Evolutionary conservation across 2,113 vertebrate species (phyloP).

Genomic region (Haplochromis burtoni): DNA sequence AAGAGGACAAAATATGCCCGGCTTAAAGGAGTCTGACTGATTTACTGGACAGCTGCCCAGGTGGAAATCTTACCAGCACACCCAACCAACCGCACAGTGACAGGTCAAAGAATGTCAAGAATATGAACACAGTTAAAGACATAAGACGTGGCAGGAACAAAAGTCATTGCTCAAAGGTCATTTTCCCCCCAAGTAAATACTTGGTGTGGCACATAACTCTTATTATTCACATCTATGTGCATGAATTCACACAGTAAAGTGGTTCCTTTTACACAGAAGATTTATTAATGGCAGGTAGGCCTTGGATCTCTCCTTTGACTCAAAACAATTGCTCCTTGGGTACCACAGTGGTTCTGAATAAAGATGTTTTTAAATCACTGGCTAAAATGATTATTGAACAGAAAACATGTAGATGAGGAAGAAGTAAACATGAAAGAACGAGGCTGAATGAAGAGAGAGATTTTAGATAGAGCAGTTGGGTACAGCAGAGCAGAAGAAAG

Average conservation of each 20-base stretch:
- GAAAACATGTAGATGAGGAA: not conserved
- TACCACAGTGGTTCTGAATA: not conserved
- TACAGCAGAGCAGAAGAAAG: not conserved
- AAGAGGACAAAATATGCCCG: slow-evolving; percentile 27
- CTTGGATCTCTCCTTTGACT: not conserved
- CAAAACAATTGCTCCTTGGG: not conserved
- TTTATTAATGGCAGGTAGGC: not conserved
- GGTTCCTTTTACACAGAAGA: not conserved
- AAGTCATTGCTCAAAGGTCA: not conserved
- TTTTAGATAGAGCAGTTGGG: not conserved
- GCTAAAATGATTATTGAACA: not conserved
- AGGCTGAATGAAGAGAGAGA: not conserved
- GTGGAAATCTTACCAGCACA: slow-evolving; percentile 23
- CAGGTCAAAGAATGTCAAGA: not conserved
- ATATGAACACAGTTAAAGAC: not conserved
- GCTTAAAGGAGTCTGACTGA: slow-evolving; percentile 31
- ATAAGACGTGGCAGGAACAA: not conserved
- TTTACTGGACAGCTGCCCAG: slow-evolving; percentile 32
- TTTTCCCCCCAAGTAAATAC: not conserved
- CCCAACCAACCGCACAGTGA: slow-evolving; percentile 1
- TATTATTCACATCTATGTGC: not conserved
- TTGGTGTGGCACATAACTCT: not conserved
- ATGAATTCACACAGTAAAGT: not conserved
- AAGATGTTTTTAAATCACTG: not conserved
- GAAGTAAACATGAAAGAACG: not conserved